These are phyloP conservation scores for Galeruca laticollis DNA, from an alignment of 2,888 invertebrate species.

Conservation along the genomic window DNA sequence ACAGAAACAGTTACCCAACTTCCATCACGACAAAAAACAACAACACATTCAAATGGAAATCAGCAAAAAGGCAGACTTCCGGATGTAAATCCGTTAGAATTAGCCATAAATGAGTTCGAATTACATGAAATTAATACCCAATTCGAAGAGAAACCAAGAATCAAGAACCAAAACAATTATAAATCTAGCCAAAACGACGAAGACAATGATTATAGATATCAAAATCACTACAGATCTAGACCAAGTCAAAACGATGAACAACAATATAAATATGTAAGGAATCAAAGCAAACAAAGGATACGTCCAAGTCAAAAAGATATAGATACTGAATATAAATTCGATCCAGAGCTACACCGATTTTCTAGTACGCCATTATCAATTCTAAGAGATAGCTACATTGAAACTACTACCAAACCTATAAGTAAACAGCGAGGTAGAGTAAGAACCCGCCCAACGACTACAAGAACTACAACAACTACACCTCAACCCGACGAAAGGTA, in stretches of 20 bases:
- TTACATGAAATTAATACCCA: slow-evolving; percentile 56
- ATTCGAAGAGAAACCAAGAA: slow-evolving; percentile 42
- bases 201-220: slow-evolving; percentile 17
- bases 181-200: slow-evolving; percentile 17
- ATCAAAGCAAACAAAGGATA: not conserved
- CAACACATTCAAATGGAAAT: slow-evolving; percentile 7
- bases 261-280: not conserved
- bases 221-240: slow-evolving; percentile 32
- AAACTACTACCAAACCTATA: slow-evolving; percentile 44
- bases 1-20: not conserved
- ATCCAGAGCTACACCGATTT: slow-evolving; percentile 43
- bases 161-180: slow-evolving; percentile 39
- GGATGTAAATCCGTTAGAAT: slow-evolving; percentile 50
- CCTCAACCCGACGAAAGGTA: slow-evolving; percentile 53
- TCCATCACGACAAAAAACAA: not conserved
- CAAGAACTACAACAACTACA: slow-evolving; percentile 44
- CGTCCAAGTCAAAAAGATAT: slow-evolving; percentile 10
- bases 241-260: not conserved
- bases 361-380: slow-evolving; percentile 47
- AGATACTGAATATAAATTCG: slow-evolving; percentile 38
- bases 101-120: slow-evolving; percentile 56
- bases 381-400: slow-evolving; percentile 43
- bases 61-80: slow-evolving; percentile 27
- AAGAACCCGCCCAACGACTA: slow-evolving; percentile 48
- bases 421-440: slow-evolving; percentile 40